Percentiles rank a stretch among this genome's conserved stretches.
These are phyloP conservation scores for Wasmannia auropunctata DNA, from an alignment of 1,140 invertebrate genomes.

Conservation along the genomic window DNA sequence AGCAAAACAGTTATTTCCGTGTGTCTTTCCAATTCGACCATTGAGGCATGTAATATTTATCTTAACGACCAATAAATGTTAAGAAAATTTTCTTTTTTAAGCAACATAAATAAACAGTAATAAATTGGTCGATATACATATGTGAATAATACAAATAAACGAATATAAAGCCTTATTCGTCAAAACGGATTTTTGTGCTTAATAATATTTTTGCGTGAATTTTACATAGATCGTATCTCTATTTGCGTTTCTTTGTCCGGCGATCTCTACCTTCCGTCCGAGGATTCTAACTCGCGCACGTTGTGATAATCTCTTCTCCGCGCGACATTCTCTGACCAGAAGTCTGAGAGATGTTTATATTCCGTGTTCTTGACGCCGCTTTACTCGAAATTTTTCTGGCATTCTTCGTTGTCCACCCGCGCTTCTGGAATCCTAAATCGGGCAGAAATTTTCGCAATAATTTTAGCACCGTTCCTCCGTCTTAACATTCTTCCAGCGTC, in stretches of 20 bases:
- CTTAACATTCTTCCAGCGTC: slow-evolving; percentile 6
- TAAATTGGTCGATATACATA: no score
- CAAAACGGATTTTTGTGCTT: no score
- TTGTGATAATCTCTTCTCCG: neutral
- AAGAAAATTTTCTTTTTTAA: no score
- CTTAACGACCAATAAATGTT: no score
- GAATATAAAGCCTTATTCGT: no score
- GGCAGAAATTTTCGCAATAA: neutral
- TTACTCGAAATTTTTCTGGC: neutral
- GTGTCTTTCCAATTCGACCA: no score
- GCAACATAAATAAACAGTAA: no score
- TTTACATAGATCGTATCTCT: no score
- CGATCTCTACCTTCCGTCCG: neutral
- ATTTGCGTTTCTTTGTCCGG: neutral
- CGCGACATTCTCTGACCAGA: neutral
- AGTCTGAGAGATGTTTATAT: neutral
- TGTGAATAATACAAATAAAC: no score
- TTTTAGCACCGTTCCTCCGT: neutral
- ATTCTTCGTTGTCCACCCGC: neutral
- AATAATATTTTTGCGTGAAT: no score
- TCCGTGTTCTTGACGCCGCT: neutral
- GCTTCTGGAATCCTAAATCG: slow-evolving; percentile 23
- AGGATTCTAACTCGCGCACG: neutral
- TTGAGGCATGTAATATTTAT: no score
- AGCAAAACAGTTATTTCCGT: no score